A percentile compares a stretch with the other conserved stretches of the same genome.
phyloP scores from a whole-genome alignment of 2,113 vertebrate genomes.

The Zeus faber region DNA sequence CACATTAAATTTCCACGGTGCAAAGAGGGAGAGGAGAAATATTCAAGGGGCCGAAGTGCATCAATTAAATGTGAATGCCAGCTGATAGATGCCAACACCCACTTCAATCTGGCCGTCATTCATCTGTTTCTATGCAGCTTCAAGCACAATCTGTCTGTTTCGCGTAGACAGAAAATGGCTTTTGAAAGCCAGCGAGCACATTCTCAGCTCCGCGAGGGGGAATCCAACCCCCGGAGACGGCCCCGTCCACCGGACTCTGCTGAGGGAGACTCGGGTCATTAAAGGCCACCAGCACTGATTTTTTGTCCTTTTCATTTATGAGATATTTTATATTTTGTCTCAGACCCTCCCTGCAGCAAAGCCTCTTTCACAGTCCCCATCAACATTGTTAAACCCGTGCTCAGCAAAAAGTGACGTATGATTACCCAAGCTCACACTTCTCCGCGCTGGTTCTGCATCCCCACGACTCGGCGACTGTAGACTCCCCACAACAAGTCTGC shows the following conservation, averaged over 20 bases:
- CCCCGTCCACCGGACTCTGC: no score
- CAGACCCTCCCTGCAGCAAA: no score
- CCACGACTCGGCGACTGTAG: no score
- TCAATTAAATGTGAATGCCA: conserved; percentile 63
- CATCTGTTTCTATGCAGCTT: conserved; percentile 55
- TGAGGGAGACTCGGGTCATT: not conserved
- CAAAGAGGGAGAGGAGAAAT: conserved; percentile 25
- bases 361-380: no score
- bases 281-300: no score
- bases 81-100: conserved; percentile 52
- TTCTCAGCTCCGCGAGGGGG: conserved; percentile 34
- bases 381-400: no score
- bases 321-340: no score
- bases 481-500: no score
- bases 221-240: conserved; percentile 34
- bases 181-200: conserved; percentile 37
- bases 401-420: no score
- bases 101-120: conserved; percentile 44
- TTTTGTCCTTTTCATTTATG: no score
- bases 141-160: conserved; percentile 32
- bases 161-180: conserved; percentile 37
- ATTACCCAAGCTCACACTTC: no score
- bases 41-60: conserved; percentile 41
- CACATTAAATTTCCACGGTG: conserved; percentile 41
- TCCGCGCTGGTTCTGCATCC: no score